Evolutionary conservation across 2,888 invertebrate species (phyloP).

Genomic region (Cephus sareptanus): DNA sequence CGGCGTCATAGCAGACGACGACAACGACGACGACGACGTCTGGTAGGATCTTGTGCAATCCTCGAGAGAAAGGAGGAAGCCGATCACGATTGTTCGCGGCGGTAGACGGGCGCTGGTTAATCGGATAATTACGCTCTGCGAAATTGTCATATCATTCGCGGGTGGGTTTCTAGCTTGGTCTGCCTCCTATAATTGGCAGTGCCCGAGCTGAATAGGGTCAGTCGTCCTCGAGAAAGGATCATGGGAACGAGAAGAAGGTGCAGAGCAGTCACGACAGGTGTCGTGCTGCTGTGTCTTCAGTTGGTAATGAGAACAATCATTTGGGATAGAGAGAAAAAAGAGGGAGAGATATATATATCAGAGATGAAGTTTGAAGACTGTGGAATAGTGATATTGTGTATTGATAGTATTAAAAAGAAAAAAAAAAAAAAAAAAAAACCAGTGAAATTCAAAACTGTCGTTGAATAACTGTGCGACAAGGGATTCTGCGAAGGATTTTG

Average conservation of each 20-base stretch:
- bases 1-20: neutral
- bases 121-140: slow-evolving; percentile 39
- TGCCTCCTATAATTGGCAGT: slow-evolving; percentile 54
- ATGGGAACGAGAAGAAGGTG: slow-evolving; percentile 32
- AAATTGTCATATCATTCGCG: slow-evolving; percentile 56
- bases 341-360: neutral
- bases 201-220: slow-evolving; percentile 34
- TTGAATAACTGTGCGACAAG: neutral
- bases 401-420: neutral
- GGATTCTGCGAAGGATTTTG: neutral
- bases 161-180: slow-evolving; percentile 42
- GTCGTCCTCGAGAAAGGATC: slow-evolving; percentile 36
- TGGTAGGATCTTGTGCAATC: slow-evolving; percentile 46
- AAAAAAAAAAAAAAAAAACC: neutral
- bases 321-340: neutral
- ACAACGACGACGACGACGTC: slow-evolving; percentile 4
- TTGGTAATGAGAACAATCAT: slow-evolving; percentile 1
- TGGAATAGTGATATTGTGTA: neutral
- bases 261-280: neutral
- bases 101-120: slow-evolving; percentile 21
- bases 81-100: slow-evolving; percentile 22
- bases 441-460: neutral
- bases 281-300: neutral
- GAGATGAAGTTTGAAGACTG: neutral
- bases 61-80: slow-evolving; percentile 62